A percentile compares a stretch with the other conserved stretches of the same genome.
phyloP scores from a whole-genome alignment of 1,140 invertebrate genomes.

The roundworm (Caenorhabditis elegans) region WBcel235 BX284606.5:5934001-5934500 shows the following conservation, averaged over 20 bases:
- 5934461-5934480: no score
- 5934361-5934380: not conserved
- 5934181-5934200: not conserved
- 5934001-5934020: constrained; percentile 52
- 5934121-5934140: constrained; percentile 45
- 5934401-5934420: no score
- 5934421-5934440: no score
- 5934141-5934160: not conserved
- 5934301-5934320: not conserved
- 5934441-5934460: no score
- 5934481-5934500: no score
- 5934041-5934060: constrained; percentile 54
- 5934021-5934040: constrained; percentile 50
- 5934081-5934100: constrained; percentile 51
- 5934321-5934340: constrained; percentile 1
- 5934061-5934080: constrained; percentile 52
- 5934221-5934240: no score
- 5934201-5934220: no score
- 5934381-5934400: not conserved
- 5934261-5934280: not conserved
- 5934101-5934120: constrained; percentile 47
- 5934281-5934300: constrained; percentile 2
- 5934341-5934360: constrained; percentile 20
- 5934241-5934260: no score
- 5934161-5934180: not conserved